These are phyloP conservation scores for Drosophila sordidapex DNA, from an alignment of 2,888 invertebrate genomes.

Conservation along the genomic window DNA sequence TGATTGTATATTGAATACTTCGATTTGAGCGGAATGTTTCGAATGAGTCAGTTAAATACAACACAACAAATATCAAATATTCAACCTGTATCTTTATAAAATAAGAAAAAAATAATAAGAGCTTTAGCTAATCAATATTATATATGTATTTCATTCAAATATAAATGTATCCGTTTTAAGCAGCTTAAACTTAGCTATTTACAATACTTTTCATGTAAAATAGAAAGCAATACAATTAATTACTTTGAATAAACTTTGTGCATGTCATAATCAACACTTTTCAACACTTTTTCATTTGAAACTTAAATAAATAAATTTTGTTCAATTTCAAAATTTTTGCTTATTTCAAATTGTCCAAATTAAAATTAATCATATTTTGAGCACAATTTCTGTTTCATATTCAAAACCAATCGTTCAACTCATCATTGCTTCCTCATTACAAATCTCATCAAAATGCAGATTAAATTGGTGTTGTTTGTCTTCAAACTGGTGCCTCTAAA, in stretches of 20 bases:
- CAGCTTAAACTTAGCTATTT: not conserved
- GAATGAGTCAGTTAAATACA: constrained; percentile 8
- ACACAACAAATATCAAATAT: not conserved
- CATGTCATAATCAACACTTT: no score
- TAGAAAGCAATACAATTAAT: no score
- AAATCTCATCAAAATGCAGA: constrained; percentile 63
- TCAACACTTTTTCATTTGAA: no score
- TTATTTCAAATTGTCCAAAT: not conserved
- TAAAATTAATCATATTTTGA: not conserved
- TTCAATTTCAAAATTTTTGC: no score
- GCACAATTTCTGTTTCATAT: constrained; percentile 2
- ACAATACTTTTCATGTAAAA: not conserved
- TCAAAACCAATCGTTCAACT: constrained; percentile 12
- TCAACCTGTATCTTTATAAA: not conserved
- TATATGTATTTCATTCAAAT: no score
- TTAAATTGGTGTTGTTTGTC: constrained; percentile 44
- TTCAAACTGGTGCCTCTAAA: constrained; percentile 9
- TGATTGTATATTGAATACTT: constrained; percentile 2
- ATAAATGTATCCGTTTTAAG: no score
- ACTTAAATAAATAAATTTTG: no score
- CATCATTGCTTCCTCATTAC: not conserved
- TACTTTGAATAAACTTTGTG: no score
- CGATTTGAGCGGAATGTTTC: not conserved
- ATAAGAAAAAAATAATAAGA: not conserved
- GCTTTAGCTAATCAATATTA: not conserved